phyloP scores from a whole-genome alignment of 2,888 invertebrate species.

The Aricia artaxerxes region DNA sequence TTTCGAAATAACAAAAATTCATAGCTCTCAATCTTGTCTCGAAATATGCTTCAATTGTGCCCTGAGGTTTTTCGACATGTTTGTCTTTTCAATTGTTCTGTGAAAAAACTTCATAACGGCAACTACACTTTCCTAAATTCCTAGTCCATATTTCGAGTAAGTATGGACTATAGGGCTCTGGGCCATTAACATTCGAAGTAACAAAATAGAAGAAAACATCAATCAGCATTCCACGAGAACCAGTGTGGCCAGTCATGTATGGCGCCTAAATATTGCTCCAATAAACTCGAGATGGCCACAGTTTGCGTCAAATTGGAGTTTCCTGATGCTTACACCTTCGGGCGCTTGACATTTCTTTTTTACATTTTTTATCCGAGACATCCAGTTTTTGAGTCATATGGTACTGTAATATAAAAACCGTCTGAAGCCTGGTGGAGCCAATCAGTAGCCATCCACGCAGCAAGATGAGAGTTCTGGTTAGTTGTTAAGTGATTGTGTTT shows the following conservation, averaged over 20 bases:
- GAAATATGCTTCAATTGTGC: no score
- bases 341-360: conserved; percentile 46
- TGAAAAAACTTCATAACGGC: no score
- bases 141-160: no score
- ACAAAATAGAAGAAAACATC: not conserved
- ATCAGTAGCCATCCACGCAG: conserved; percentile 69
- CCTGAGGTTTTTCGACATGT: no score
- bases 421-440: conserved; percentile 49
- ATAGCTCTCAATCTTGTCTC: no score
- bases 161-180: no score
- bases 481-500: conserved; percentile 45
- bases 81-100: no score
- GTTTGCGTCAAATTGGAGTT: conserved; percentile 59
- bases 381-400: conserved; percentile 51
- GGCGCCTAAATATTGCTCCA: conserved; percentile 29
- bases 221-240: conserved; percentile 24
- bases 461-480: conserved; percentile 76
- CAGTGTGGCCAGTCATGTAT: conserved; percentile 12
- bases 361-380: conserved; percentile 49
- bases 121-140: no score
- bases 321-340: conserved; percentile 70
- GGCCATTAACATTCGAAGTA: not conserved
- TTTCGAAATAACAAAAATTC: no score
- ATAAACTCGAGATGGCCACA: conserved; percentile 46
- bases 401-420: conserved; percentile 66